Percentiles rank a stretch among this genome's conserved stretches.
phyloP scores from a whole-genome alignment of 2,888 invertebrate species.

The Drosophila limbata region DNA sequence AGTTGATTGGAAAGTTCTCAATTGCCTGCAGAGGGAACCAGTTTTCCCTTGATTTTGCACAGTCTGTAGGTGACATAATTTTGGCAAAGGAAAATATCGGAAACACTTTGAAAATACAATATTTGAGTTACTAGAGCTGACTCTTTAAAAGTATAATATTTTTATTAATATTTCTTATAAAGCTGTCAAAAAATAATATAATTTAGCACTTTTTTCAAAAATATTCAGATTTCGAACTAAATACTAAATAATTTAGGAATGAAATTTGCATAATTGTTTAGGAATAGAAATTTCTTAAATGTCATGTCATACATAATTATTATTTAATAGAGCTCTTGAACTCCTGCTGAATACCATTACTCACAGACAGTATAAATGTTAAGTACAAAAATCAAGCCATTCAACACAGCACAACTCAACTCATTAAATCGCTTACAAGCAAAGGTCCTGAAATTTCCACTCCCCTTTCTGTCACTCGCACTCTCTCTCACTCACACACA shows the following conservation, averaged over 20 bases:
- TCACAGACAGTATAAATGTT: conserved; percentile 15
- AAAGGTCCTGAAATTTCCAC: conserved; percentile 11
- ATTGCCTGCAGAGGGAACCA: background rate
- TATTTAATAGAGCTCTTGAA: conserved; percentile 28
- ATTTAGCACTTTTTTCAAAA: no score
- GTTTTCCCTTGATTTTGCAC: background rate
- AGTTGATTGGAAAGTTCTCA: conserved; percentile 14
- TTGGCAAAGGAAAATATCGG: no score
- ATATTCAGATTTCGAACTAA: no score
- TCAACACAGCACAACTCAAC: conserved; percentile 45
- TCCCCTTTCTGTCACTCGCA: background rate
- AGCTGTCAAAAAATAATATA: no score
- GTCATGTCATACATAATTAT: conserved; percentile 10
- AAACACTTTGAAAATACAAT: no score
- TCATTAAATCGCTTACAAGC: conserved; percentile 59
- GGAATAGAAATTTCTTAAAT: no score
- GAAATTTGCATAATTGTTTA: no score
- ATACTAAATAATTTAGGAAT: no score
- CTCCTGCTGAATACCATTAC: background rate
- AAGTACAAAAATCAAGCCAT: conserved; percentile 47
- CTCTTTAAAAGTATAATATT: no score
- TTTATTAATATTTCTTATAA: no score
- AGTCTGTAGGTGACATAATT: no score
- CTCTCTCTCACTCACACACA: background rate
- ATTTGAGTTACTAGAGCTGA: no score